Evolutionary conservation across 1,140 invertebrate species (phyloP), one percentile per base, ranked within the genome.

Genomic region (Steinernema khuongi): DNA sequence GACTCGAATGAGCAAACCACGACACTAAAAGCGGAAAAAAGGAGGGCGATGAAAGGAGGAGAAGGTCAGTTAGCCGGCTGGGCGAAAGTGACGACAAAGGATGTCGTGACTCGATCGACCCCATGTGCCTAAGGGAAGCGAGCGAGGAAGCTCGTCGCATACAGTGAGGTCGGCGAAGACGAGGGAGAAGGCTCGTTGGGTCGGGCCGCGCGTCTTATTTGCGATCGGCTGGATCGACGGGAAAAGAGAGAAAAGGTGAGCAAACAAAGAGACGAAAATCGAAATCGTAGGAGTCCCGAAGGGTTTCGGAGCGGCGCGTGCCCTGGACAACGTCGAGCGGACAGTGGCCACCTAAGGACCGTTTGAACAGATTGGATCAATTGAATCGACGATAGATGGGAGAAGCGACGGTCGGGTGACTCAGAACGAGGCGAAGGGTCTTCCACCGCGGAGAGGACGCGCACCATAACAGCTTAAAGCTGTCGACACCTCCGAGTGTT

Each of bases 251-350:
- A 22, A 60, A 60, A 11, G 50, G 50, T 60, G 50, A 14, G 50
- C 50, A 60, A 60, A 60, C 26, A 60, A n/a, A n/a, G n/a, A n/a
- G n/a, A 26, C 50, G 50, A 60, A 60, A 60, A 60, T n/a, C 14
- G 11, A 4, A 41, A 60, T 17, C 4, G 4, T 7, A 7, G 22
- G 50, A 26, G 50, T 60, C 50, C 4, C 22, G 14, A 22, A 60
- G 22, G 19, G 50, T 60, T 60, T 60, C 50, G 22, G 26, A 60
- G 19, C 50, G 26, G 50, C 11, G 11, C 7, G 50, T 60, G 50
- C n/a, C 36, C 7, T 41, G 7, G 36, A 41, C 36, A 11, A 7
- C 7, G 7, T 41, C n/a, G 7, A n/a, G 36, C 7, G 36, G 7
- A 11, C n/a, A 7, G 36, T 41, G 36, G 36, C 7, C n/a, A 11